Percentiles rank a stretch among this genome's conserved stretches.
phyloP scores from a whole-genome alignment of 1,140 invertebrate genomes.

The Teleogryllus occipitalis region DNA sequence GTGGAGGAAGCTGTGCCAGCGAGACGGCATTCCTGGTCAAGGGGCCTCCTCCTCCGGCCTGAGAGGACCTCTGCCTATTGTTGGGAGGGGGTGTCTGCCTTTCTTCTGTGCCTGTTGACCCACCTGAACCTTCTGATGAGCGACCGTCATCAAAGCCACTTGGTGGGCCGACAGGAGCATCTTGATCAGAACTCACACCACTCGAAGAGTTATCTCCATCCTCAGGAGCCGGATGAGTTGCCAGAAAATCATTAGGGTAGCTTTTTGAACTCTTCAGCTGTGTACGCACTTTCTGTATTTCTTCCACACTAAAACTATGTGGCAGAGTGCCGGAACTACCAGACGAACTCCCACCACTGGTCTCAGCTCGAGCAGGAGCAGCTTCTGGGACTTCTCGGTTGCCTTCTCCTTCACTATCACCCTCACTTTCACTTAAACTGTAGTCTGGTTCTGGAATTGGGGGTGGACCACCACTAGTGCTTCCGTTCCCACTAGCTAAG shows the following conservation, averaged over 20 bases:
- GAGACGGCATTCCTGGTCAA: slow-evolving; percentile 62
- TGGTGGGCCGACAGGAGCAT: slow-evolving; percentile 45
- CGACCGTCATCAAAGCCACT: slow-evolving; percentile 37
- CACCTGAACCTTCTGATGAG: slow-evolving; percentile 18
- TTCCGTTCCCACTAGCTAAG: slow-evolving; percentile 26
- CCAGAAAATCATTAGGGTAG: slow-evolving; percentile 66
- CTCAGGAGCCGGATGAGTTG: slow-evolving; percentile 42
- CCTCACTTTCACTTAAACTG: slow-evolving; percentile 66
- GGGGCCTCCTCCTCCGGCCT: background rate
- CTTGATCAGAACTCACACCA: slow-evolving; percentile 78
- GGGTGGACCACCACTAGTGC: slow-evolving; percentile 1
- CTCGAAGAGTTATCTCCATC: slow-evolving; percentile 81
- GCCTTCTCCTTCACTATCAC: slow-evolving; percentile 44
- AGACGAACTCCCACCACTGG: slow-evolving; percentile 36
- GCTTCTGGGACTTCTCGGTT: slow-evolving; percentile 29
- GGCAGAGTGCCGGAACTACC: slow-evolving; percentile 64
- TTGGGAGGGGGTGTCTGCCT: background rate
- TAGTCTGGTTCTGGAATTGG: slow-evolving; percentile 86
- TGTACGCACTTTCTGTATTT: slow-evolving; percentile 76
- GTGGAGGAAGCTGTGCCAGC: slow-evolving; percentile 69
- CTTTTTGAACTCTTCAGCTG: slow-evolving; percentile 76
- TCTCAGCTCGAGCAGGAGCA: background rate
- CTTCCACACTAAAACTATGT: slow-evolving; percentile 77
- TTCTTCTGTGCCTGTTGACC: slow-evolving; percentile 3
- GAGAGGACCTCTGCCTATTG: background rate